Conservation (phyloP, 1,140 invertebrate species). For the Bacillus rossius region DNA sequence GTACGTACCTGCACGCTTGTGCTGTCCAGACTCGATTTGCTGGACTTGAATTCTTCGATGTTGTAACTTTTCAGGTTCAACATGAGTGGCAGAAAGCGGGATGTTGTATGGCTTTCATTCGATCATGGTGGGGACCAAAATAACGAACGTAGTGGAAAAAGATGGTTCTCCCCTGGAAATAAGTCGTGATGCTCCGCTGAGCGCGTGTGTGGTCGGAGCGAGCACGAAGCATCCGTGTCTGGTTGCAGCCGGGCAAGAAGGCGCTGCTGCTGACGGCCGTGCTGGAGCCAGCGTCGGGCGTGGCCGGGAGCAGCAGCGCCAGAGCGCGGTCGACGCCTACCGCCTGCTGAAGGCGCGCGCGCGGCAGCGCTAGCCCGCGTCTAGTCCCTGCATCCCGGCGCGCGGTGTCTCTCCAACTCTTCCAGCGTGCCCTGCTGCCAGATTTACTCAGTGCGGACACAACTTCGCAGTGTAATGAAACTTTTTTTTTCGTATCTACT, state of each 20-base stretch:
- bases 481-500: too few species aligned
- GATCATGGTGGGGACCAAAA: too few species aligned
- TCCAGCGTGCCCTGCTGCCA: too few species aligned
- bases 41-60: not conserved
- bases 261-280: conserved; percentile 49
- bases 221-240: conserved; percentile 17
- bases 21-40: conserved; percentile 16
- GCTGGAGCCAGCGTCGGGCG: conserved; percentile 28
- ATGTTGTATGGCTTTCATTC: too few species aligned
- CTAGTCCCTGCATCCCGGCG: too few species aligned
- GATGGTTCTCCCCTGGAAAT: not conserved
- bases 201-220: not conserved
- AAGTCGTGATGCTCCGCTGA: not conserved
- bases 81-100: too few species aligned
- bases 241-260: conserved; percentile 48
- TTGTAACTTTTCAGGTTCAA: too few species aligned
- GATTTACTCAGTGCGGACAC: too few species aligned
- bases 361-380: too few species aligned
- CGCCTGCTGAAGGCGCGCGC: conserved; percentile 45
- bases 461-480: too few species aligned
- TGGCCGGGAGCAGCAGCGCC: conserved; percentile 39
- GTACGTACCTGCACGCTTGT: not conserved
- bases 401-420: too few species aligned
- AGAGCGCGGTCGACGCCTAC: conserved; percentile 53
- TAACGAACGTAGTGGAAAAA: too few species aligned